Conservation (phyloP, 2,888 invertebrate species). For the Oligia strigilis region DNA sequence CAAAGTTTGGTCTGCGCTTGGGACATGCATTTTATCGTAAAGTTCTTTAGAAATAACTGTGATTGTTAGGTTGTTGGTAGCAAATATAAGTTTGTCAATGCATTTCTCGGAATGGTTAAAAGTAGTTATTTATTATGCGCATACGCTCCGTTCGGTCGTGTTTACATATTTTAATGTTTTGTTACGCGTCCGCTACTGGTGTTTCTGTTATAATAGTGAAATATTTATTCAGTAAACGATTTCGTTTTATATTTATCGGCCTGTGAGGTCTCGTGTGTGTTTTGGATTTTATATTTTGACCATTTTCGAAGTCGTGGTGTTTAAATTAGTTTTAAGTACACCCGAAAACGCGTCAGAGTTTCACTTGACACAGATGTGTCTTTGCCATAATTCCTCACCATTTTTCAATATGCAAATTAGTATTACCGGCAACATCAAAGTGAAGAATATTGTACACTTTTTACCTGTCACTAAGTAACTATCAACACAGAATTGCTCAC, state of each 20-base stretch:
- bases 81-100: slow-evolving; percentile 69
- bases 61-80: slow-evolving; percentile 29
- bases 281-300: slow-evolving; percentile 58
- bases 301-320: slow-evolving; percentile 21
- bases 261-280: slow-evolving; percentile 74
- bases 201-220: slow-evolving; percentile 77
- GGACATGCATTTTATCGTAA: slow-evolving; percentile 5
- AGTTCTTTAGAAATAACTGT: slow-evolving; percentile 47
- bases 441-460: slow-evolving; percentile 13
- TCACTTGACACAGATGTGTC: neutral
- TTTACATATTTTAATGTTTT: slow-evolving; percentile 80
- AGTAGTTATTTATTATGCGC: slow-evolving; percentile 78
- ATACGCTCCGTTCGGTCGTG: slow-evolving; percentile 71
- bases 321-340: slow-evolving; percentile 19
- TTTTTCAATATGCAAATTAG: slow-evolving; percentile 4
- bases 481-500: slow-evolving; percentile 25
- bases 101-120: slow-evolving; percentile 77
- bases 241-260: slow-evolving; percentile 74
- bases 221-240: slow-evolving; percentile 77
- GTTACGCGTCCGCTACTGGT: slow-evolving; percentile 80
- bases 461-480: slow-evolving; percentile 31
- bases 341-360: neutral
- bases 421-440: neutral
- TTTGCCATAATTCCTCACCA: too few species aligned
- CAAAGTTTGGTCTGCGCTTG: slow-evolving; percentile 45